Base-by-base conservation (phyloP, 2,888 invertebrate genomes). In the Lasioglossum marginatum region DNA sequence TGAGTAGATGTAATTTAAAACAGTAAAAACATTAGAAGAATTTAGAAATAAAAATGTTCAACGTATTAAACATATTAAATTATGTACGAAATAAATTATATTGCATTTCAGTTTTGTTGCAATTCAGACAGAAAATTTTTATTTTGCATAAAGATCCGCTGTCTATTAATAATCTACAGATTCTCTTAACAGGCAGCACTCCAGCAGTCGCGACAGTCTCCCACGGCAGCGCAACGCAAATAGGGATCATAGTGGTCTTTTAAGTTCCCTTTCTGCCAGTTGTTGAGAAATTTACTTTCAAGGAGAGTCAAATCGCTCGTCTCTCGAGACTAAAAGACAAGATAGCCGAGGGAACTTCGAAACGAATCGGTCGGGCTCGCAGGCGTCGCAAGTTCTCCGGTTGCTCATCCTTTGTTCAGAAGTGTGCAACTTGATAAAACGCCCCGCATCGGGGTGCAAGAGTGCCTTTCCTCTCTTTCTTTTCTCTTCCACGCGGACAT, bases 291-390 rank as follows among this genome's bases (percentile, higher is more conserved):
- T 91, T 90, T 92, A 91, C 88, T 90, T 88, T 81, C 75, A 37
- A 57, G 81, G 79, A 89, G 77, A 91, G 84, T 89, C 84, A 87
- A 92, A 89, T 90, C 88, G 87, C 81, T 85, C 75, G 82, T 86
- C 89, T 79, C 90, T 66, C 45, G 89, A 82, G 91, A 84, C 74
- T 79, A 43, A 74, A 57, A 82, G 57, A 34, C 70, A 78, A 87
- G 88, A 84, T 88, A 86, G 78, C 52, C 27, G 66, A 45, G 86
- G 60, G 77, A 85, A 83, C 83, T 82, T 78, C 52, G 76, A 73
- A 57, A 66, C 45, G 81, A 82, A 86, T 84, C 83, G 88, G 84
- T 88, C 86, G 73, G 34, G 57, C 78, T 81, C 60, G 2, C 71
- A 43, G 77, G 86, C 79, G 78, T 88, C 37, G 72, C 71, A 77